Evolutionary conservation across 1,140 invertebrate genomes (phyloP), one percentile per base, ranked within the genome.

Genomic region (Aphaenogaster rudis): DNA sequence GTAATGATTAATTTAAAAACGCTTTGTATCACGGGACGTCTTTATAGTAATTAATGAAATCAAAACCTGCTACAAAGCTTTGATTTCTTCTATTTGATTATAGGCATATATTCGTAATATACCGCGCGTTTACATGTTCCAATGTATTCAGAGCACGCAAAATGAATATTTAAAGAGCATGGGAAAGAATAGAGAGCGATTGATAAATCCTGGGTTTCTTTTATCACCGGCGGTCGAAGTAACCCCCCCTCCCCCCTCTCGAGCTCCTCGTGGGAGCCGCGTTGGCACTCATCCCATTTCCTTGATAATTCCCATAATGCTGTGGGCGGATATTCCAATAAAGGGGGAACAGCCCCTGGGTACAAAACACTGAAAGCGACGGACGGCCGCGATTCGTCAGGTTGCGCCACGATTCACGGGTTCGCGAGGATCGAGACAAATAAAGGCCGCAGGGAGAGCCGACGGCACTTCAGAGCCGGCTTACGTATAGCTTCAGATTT

Each of bases 261-360:
- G 78, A 21, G 67, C 66, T 89, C 89, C 87, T 82, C 91, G 63
- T 91, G 90, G 90, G 88, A 94, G 88, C 93, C 88, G 88, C 89
- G 90, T 84, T 76, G 80, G 91, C 92, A 94, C 93, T 94, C 94
- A 93, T 94, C 93, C 94, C 91, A 95, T 95, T 95, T 94, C 94
- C 94, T 95, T 94, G 92, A 95, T 95, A 95, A 95, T 95, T 95
- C 94, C 93, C 92, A 94, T 95, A 94, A 95, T 95, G 94, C 94
- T 94, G 94, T 95, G 93, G 94, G 95, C 95, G 95, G 95, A 95
- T 95, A 95, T 95, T 95, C 92, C 94, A 95, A 95, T 95, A 95
- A 95, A 95, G 93, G 93, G 94, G 94, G 94, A 94, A 94, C 91
- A 92, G 92, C 88, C 91, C 91, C 88, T 66, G 84, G 90, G 78